Conservation (phyloP, 2,113 vertebrate genomes). For the Lagenorhynchus albirostris region DNA sequence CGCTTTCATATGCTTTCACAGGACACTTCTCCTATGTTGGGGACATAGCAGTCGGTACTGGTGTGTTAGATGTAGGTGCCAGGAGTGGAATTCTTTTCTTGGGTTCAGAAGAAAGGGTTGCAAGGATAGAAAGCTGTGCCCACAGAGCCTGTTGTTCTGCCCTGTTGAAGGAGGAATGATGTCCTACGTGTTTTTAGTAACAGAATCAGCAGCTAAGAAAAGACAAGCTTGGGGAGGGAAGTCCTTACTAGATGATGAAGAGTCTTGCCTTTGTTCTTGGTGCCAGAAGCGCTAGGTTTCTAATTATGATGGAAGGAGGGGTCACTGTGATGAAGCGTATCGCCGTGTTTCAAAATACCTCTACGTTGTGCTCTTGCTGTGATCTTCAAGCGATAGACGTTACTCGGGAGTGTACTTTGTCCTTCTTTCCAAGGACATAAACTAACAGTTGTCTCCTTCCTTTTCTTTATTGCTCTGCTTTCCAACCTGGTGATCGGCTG, state of each 20-base stretch:
- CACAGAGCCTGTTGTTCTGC: background rate
- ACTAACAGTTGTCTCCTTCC: background rate
- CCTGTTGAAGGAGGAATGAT: background rate
- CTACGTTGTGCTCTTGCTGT: background rate
- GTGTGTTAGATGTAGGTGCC: background rate
- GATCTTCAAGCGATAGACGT: background rate
- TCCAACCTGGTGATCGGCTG: background rate
- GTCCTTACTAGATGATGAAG: background rate
- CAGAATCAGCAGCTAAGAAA: background rate
- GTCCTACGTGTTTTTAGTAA: background rate
- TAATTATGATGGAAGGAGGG: background rate
- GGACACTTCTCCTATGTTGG: background rate
- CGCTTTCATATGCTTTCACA: too few relatives aligned
- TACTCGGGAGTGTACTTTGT: background rate
- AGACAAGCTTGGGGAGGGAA: background rate
- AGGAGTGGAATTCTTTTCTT: background rate
- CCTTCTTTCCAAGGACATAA: constrained; percentile 16
- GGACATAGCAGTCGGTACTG: background rate
- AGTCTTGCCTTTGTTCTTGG: constrained; percentile 13
- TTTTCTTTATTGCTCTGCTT: background rate
- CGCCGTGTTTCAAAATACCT: background rate
- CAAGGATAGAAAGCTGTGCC: background rate
- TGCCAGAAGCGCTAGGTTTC: constrained; percentile 9
- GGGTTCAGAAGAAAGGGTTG: background rate
- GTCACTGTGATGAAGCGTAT: background rate